Evolutionary conservation across 2,797 vertebrate species (phyloP).

Genomic region (Chelonia mydas): DNA sequence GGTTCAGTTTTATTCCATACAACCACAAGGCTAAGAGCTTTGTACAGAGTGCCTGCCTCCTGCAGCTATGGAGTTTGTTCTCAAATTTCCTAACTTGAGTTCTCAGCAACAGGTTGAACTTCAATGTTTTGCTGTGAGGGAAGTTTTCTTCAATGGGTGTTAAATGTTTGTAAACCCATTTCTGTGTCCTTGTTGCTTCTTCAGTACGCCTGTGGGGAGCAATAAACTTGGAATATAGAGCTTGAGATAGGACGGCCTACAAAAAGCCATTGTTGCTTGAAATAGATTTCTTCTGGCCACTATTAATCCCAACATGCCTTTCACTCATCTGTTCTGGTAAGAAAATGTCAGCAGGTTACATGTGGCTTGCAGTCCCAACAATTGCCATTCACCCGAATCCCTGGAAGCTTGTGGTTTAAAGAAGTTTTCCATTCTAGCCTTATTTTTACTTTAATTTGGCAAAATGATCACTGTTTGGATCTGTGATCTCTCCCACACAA

Average conservation of each 20-base stretch:
- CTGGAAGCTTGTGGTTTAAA: neutral
- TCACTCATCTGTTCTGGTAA: neutral
- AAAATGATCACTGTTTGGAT: neutral
- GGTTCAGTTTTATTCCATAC: neutral
- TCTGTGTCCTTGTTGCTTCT: neutral
- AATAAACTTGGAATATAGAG: neutral
- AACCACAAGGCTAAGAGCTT: fast-evolving
- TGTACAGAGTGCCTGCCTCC: neutral
- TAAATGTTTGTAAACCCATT: neutral
- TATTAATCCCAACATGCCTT: neutral
- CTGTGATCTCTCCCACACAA: fast-evolving
- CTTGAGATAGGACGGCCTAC: neutral
- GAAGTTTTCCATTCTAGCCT: neutral
- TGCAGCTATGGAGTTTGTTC: neutral
- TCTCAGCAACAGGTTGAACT: neutral
- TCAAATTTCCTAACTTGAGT: neutral
- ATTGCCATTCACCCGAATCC: neutral
- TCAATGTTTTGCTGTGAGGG: neutral
- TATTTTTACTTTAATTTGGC: neutral
- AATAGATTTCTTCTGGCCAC: neutral
- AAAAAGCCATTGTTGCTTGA: neutral
- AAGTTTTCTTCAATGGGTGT: neutral
- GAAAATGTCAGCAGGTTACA: neutral
- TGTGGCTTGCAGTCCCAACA: neutral
- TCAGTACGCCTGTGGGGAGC: neutral